Percentiles rank a stretch among this genome's conserved stretches.
These are phyloP conservation scores for Mionectes olivaceus DNA, from an alignment of 2,797 vertebrate genomes.

Conservation along the genomic window DNA sequence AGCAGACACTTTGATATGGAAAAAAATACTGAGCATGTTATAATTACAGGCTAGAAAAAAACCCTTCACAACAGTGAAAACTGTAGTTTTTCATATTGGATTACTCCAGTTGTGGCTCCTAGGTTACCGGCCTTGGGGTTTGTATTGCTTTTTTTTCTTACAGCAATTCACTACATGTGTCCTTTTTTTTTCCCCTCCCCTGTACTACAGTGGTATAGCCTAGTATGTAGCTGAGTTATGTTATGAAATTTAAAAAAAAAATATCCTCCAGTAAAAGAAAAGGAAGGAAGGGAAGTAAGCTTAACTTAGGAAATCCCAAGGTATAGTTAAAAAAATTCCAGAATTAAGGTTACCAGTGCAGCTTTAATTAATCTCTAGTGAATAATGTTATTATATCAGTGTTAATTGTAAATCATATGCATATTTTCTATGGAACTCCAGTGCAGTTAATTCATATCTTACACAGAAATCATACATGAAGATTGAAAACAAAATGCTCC, in stretches of 20 bases:
- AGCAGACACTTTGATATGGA: not conserved
- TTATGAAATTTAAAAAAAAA: not conserved
- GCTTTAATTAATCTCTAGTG: not conserved
- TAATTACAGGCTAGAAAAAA: not conserved
- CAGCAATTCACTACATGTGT: not conserved
- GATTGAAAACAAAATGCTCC: not conserved
- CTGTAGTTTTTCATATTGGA: not conserved
- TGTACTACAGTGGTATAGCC: not conserved
- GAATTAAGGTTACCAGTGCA: not conserved
- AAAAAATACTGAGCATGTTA: not conserved
- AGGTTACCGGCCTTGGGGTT: not conserved
- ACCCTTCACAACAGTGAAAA: not conserved
- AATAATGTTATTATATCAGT: not conserved
- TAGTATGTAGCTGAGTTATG: not conserved
- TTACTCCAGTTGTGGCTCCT: not conserved
- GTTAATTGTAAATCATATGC: not conserved
- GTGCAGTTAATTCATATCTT: accelerated
- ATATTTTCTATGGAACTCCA: not conserved
- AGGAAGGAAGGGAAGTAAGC: not conserved
- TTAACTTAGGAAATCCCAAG: not conserved
- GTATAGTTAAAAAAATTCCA: not conserved
- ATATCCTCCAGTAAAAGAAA: not conserved
- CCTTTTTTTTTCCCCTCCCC: not conserved
- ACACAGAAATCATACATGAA: not conserved
- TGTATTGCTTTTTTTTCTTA: not conserved